Evolutionary conservation across 35 echinoderm and acorn worm species (phyloP).

Genomic region (Acanthaster planci): DNA sequence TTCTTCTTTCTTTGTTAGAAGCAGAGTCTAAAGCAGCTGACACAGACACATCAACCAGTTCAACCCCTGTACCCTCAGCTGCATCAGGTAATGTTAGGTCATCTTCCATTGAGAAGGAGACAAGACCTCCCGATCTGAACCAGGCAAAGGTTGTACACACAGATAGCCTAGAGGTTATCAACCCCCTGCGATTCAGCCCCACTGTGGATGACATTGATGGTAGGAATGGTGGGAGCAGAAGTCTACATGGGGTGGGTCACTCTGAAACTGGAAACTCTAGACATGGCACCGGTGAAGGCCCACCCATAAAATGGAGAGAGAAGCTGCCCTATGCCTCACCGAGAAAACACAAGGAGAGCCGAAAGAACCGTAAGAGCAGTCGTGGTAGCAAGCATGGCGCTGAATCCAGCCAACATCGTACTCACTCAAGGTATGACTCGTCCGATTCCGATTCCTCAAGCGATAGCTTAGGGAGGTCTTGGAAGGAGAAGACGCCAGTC

Average conservation of each 20-base stretch:
- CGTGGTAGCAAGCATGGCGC: not conserved
- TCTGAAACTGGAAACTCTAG: not conserved
- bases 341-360: not conserved
- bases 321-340: not conserved
- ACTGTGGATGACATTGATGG: not conserved
- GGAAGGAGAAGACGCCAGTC: not conserved
- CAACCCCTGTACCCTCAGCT: not conserved
- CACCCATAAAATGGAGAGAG: not conserved
- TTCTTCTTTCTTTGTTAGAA: not conserved
- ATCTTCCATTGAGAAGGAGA: not conserved
- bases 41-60: not conserved
- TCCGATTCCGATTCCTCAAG: not conserved
- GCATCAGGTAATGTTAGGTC: not conserved
- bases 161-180: not conserved
- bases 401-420: not conserved
- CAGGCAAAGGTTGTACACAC: not conserved
- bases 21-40: not conserved
- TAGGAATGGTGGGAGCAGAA: not conserved
- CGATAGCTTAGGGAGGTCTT: not conserved
- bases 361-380: conserved; percentile 14
- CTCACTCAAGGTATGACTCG: not conserved
- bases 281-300: not conserved
- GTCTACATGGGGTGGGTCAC: not conserved
- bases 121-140: not conserved
- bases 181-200: not conserved